Evolutionary conservation across 2,113 vertebrate species (phyloP).

Genomic region (Gnathonemus longibarbis): DNA sequence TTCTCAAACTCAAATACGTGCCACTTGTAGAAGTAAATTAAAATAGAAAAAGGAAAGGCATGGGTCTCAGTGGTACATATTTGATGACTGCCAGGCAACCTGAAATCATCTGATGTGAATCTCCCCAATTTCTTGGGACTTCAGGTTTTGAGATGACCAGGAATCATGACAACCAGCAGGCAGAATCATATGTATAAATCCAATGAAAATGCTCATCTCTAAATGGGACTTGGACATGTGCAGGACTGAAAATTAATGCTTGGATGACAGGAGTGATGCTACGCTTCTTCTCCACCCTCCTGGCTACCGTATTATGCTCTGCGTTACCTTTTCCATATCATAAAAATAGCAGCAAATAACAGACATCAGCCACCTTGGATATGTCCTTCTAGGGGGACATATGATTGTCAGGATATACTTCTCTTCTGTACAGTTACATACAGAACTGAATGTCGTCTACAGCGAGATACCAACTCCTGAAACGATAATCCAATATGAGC

Average conservation of each 20-base stretch:
- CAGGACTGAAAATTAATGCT: constrained; percentile 19
- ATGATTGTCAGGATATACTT: neutral
- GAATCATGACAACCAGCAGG: neutral
- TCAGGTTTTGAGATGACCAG: neutral
- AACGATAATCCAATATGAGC: constrained; percentile 25
- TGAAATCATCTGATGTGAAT: neutral
- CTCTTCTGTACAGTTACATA: neutral
- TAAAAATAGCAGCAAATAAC: neutral
- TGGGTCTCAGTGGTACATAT: neutral
- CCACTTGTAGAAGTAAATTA: neutral
- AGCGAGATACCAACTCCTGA: neutral
- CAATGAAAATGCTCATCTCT: neutral
- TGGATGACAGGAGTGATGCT: neutral
- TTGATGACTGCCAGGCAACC: neutral
- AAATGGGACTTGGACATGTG: constrained; percentile 18
- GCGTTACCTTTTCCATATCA: neutral
- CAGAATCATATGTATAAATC: constrained; percentile 18
- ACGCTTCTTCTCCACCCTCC: neutral
- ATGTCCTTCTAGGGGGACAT: neutral
- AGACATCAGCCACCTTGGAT: neutral
- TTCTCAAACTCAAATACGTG: neutral
- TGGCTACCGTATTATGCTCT: neutral
- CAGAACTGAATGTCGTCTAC: neutral
- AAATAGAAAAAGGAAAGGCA: neutral
- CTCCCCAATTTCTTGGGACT: neutral